Percentiles rank a stretch among this genome's conserved stretches.
phyloP scores from a whole-genome alignment of 2,113 vertebrate genomes.

The Enhydra lutris region DNA sequence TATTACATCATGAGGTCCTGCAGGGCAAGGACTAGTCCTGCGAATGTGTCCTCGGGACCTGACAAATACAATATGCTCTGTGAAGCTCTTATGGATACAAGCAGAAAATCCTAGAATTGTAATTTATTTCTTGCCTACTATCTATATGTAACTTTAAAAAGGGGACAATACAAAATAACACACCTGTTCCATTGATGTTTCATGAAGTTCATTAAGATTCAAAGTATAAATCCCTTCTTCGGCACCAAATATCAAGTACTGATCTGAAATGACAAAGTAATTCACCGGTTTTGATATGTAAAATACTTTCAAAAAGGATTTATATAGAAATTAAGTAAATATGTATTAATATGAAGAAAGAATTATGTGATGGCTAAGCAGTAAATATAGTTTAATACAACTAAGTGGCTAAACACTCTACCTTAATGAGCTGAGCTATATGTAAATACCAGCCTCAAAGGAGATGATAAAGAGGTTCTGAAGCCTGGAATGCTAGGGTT shows the following conservation, averaged over 20 bases:
- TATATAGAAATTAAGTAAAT: background rate
- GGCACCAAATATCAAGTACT: slow-evolving; percentile 98
- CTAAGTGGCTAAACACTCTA: background rate
- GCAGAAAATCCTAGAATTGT: background rate
- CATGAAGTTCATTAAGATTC: slow-evolving; percentile 98
- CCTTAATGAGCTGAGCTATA: background rate
- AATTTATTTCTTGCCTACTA: slow-evolving; percentile 3
- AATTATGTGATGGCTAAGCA: background rate
- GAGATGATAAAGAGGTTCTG: background rate
- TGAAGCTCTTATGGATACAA: background rate
- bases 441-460: background rate
- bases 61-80: background rate
- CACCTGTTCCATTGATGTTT: slow-evolving; percentile 99
- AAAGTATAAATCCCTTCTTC: slow-evolving; percentile 99
- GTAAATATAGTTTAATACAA: slow-evolving; percentile 34
- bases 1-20: background rate
- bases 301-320: background rate
- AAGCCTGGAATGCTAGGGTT: background rate
- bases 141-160: background rate
- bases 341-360: background rate
- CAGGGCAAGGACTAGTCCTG: background rate
- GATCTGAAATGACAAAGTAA: slow-evolving; percentile 86
- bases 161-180: slow-evolving; percentile 1
- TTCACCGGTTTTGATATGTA: slow-evolving; percentile 30
- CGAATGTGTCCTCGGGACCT: background rate